These are phyloP conservation scores for Brenthis daphne DNA, from an alignment of 2,888 invertebrate genomes.

Conservation along the genomic window DNA sequence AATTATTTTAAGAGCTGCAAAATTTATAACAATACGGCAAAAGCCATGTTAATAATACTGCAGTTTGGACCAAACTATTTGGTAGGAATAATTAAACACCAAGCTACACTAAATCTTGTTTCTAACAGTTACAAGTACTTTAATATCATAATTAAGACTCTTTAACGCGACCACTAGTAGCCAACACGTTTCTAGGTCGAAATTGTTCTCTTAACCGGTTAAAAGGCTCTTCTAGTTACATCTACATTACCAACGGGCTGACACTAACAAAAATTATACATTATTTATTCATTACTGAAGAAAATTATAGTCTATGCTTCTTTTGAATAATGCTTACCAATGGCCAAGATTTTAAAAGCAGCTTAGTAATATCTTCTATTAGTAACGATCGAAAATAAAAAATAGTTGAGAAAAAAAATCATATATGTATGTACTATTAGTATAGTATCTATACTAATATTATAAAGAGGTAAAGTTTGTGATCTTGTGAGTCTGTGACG, in stretches of 20 bases:
- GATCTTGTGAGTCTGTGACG: too few relatives aligned
- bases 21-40: not conserved
- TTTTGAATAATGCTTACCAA: too few relatives aligned
- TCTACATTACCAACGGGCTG: constrained; percentile 7
- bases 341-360: too few relatives aligned
- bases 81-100: constrained; percentile 8
- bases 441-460: too few relatives aligned
- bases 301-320: too few relatives aligned
- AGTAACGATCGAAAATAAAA: too few relatives aligned
- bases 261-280: not conserved
- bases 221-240: constrained; percentile 6
- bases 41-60: not conserved
- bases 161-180: constrained; percentile 16
- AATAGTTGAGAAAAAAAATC: too few relatives aligned
- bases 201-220: constrained; percentile 23
- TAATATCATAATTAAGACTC: constrained; percentile 18
- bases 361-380: too few relatives aligned
- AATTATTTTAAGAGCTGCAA: too few relatives aligned
- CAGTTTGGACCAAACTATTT: not conserved
- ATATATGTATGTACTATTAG: too few relatives aligned
- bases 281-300: not conserved
- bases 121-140: constrained; percentile 15
- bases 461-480: too few relatives aligned
- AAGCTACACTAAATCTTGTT: constrained; percentile 3
- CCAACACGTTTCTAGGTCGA: constrained; percentile 26